Evolutionary conservation across 2,888 invertebrate species (phyloP), one percentile per base, ranked within the genome.

Genomic region (Cephus sareptanus): DNA sequence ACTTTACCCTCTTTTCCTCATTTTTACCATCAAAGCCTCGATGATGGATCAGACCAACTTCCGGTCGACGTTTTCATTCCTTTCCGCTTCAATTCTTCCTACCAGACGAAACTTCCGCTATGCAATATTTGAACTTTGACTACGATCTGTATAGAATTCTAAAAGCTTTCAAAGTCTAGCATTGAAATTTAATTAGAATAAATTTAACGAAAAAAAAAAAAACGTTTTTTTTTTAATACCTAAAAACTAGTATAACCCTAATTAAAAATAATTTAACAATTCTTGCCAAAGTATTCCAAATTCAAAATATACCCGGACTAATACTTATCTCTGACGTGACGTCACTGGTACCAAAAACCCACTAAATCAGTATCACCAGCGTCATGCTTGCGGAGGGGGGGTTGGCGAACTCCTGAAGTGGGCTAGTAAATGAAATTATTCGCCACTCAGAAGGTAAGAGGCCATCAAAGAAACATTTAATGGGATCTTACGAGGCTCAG

Each of bases 401-500:
- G 80, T 80, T 87, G 85, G 83, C 85, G 79, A 79, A 82, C 83
- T 86, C 86, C 86, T 84, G 83, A 87, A 87, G 87, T 87, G 85
- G 84, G 81, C 80, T 81, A 81, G 83, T 83, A 86, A 87, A 87
- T 87, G 86, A 84, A 87, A 86, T 87, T 87, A 87, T 87, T 87
- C 85, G 87, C 85, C 87, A 87, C 88, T 88, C 85, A 83, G 83
- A 81, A 86, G 84, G 86, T 84, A 86, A 85, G 85, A 86, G 83
- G 82, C 85, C 83, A 84, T 87, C 87, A 87, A 87, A 88, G 88
- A 86, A 85, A 81, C 85, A 82, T 87, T 87, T 87, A 87, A 87
- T 85, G 81, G 81, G 83, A 83, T 86, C 81, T 79, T 81, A 81
- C 83, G 84, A 85, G 85, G 87, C 86, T 85, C 87, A 84, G 81